phyloP scores from a whole-genome alignment of 64 coral and sea anemone genomes.

The Porites lutea region DNA sequence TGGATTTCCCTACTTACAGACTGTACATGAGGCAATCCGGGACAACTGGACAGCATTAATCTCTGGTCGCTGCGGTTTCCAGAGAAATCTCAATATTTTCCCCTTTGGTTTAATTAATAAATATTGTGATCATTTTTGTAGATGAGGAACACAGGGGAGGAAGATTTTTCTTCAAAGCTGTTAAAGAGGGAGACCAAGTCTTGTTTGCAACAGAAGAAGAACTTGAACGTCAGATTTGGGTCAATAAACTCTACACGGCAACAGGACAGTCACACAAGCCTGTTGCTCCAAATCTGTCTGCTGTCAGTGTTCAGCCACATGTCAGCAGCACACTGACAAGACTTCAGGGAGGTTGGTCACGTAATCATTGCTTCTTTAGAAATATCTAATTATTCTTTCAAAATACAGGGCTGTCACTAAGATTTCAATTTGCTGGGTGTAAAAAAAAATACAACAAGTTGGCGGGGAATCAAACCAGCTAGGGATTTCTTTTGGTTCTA shows the following conservation, averaged over 20 bases:
- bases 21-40: too few relatives aligned
- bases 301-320: slow-evolving; percentile 70
- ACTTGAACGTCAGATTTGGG: slow-evolving; percentile 96
- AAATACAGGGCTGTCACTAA: too few relatives aligned
- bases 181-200: slow-evolving; percentile 94
- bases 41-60: too few relatives aligned
- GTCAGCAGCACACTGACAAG: slow-evolving; percentile 73
- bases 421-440: too few relatives aligned
- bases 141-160: slow-evolving; percentile 93
- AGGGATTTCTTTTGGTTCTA: too few relatives aligned
- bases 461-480: too few relatives aligned
- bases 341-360: slow-evolving; percentile 69
- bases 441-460: too few relatives aligned
- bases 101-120: neutral
- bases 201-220: slow-evolving; percentile 94
- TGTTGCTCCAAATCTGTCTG: slow-evolving; percentile 85
- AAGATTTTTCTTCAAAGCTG: slow-evolving; percentile 94
- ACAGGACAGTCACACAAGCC: slow-evolving; percentile 99
- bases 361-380: neutral
- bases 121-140: slow-evolving; percentile 2
- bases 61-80: too few relatives aligned
- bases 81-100: too few relatives aligned
- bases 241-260: slow-evolving; percentile 95
- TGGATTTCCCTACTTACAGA: too few relatives aligned
- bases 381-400: neutral